phyloP scores from a whole-genome alignment of 2,113 vertebrate species.

The Rhinolophus sinicus region DNA sequence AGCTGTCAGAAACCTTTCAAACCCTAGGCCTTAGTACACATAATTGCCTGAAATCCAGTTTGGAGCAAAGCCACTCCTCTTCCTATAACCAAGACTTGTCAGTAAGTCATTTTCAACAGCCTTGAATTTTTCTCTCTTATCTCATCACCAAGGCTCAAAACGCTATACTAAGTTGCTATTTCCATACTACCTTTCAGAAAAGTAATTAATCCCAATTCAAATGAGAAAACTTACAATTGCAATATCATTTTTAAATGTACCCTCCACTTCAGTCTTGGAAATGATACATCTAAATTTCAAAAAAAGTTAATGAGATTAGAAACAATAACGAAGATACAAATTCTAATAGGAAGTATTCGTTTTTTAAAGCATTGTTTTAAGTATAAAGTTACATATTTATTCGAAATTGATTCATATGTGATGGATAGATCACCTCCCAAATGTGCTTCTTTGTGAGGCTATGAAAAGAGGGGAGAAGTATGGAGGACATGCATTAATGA shows the following conservation, averaged over 20 bases:
- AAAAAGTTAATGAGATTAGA: conserved; percentile 46
- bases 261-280: conserved; percentile 31
- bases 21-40: background rate
- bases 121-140: background rate
- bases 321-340: conserved; percentile 19
- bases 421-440: conserved; percentile 32
- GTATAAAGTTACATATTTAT: conserved; percentile 41
- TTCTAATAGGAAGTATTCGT: conserved; percentile 22
- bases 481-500: background rate
- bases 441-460: background rate
- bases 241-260: conserved; percentile 49
- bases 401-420: conserved; percentile 38
- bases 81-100: background rate
- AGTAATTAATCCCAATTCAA: conserved; percentile 44
- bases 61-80: background rate
- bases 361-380: conserved; percentile 49
- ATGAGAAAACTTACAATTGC: conserved; percentile 31
- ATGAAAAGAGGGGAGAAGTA: background rate
- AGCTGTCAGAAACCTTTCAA: background rate
- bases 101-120: background rate
- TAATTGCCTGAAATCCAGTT: conserved; percentile 21
- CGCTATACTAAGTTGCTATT: background rate
- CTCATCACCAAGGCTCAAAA: background rate
- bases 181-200: conserved; percentile 24
- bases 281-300: conserved; percentile 40